phyloP scores from a whole-genome alignment of 2,113 vertebrate genomes.

The Camarhynchus parvulus region DNA sequence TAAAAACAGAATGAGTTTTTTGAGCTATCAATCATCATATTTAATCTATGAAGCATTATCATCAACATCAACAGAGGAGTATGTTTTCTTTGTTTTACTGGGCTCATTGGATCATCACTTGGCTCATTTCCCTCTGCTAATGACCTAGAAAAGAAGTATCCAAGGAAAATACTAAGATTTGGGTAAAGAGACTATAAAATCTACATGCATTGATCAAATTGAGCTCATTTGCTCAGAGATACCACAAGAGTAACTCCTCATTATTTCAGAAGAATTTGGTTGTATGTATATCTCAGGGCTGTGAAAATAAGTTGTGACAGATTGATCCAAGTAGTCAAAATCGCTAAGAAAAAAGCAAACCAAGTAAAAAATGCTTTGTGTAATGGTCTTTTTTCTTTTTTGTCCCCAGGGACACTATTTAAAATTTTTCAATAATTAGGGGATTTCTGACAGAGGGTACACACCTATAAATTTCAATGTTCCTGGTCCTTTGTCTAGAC shows the following conservation, averaged over 20 bases:
- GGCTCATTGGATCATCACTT: background rate
- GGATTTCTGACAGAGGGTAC: constrained; percentile 38
- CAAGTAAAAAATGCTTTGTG: background rate
- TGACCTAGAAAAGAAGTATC: background rate
- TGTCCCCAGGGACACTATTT: background rate
- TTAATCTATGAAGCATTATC: background rate
- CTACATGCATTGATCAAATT: background rate
- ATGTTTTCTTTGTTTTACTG: background rate
- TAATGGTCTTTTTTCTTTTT: background rate
- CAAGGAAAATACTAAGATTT: background rate
- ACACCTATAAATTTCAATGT: constrained; percentile 92
- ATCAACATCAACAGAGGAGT: background rate
- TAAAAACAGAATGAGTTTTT: background rate
- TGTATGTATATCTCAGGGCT: background rate
- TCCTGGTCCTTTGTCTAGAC: constrained; percentile 85
- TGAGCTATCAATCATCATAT: background rate
- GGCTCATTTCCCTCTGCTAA: background rate
- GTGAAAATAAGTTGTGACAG: background rate
- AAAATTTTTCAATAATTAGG: background rate
- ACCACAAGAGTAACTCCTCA: background rate
- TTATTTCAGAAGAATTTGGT: background rate
- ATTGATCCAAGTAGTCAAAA: background rate
- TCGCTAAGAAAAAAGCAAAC: background rate
- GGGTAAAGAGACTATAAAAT: background rate
- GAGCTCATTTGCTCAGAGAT: background rate